Base-by-base conservation (phyloP, 2,113 vertebrate species). In the Hydropotes inermis region DNA sequence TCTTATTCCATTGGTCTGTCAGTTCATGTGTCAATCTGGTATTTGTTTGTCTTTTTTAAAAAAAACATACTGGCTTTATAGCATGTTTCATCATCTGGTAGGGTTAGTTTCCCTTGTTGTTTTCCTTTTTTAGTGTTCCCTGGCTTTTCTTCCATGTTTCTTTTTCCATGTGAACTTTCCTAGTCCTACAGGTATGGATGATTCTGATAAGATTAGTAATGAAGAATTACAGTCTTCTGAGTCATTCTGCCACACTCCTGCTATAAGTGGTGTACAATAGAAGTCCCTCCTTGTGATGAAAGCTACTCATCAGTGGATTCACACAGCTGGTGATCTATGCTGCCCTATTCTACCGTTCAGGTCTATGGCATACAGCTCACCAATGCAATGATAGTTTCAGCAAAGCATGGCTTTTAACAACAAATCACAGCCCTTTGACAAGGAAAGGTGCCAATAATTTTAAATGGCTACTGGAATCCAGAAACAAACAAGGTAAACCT, bases 121-220 rank as follows among this genome's bases (percentile, higher is more conserved):
- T 43, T 97, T 83, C 50, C 45, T 57, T 89, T 95, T 81, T 33
- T 39, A 89, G 16, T 27, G 4, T 91, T 90, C 47, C 54, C 27
- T 33, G 23, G 61, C 39, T 57, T 54, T 61, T 91, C 70, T 52
- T 88, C 76, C 87, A 30, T 64, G n/a, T 57, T 89, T 91, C 36
- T 93, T 89, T 96, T 91, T 89, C 70, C 90, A 70, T n/a, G 17
- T 50, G 57, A 84, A n/a, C 52, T 84, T 94, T 55, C 52, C 45
- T 74, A 79, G 25, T 57, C 55, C 36, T 91, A 3, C 10, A 12
- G 39, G 87, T 92, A 25, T 39, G 79, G 52, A 45, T 1, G 43
- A 92, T 50, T 47, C 79, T 87, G 83, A 74, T 96, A 97, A 91
- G 60, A 55, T 78, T 64, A 84, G 30, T 57, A 60, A 39, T 17